A percentile compares a stretch with the other conserved stretches of the same genome.
These are phyloP conservation scores for Agrochola lota DNA, from an alignment of 2,888 invertebrate species.

Conservation along the genomic window DNA sequence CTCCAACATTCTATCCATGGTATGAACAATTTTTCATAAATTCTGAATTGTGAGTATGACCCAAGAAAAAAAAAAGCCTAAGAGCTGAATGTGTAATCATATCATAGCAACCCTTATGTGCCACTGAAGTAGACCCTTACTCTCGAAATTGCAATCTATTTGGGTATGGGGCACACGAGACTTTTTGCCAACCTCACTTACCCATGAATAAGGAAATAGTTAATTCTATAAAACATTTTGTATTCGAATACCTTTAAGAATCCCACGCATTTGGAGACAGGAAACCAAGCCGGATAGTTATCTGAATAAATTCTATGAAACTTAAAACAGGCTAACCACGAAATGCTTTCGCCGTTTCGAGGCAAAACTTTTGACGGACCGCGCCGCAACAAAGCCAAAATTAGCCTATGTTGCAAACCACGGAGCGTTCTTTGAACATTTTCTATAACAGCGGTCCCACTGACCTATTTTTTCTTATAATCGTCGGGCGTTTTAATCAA, in stretches of 20 bases:
- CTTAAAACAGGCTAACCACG: constrained; percentile 63
- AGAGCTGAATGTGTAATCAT: constrained; percentile 61
- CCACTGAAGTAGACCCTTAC: constrained; percentile 44
- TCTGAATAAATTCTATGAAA: constrained; percentile 59
- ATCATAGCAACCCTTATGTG: constrained; percentile 48
- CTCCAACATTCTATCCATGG: background rate
- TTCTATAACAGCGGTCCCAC: constrained; percentile 60
- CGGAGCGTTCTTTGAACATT: constrained; percentile 67
- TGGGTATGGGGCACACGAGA: constrained; percentile 36
- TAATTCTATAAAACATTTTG: constrained; percentile 61
- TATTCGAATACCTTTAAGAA: constrained; percentile 37
- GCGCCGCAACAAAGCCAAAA: constrained; percentile 73
- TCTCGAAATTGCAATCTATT: constrained; percentile 61
- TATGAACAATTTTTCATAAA: constrained; percentile 15
- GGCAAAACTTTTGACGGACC: constrained; percentile 64
- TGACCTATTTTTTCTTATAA: constrained; percentile 71
- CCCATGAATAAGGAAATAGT: constrained; percentile 53
- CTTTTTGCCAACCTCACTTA: constrained; percentile 52
- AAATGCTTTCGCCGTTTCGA: constrained; percentile 65
- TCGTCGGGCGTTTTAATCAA: constrained; percentile 69
- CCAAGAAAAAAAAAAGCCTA: constrained; percentile 22
- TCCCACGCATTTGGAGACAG: constrained; percentile 31
- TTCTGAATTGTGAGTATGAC: constrained; percentile 16
- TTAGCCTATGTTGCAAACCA: constrained; percentile 69
- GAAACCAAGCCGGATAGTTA: constrained; percentile 31